phyloP scores from a whole-genome alignment of 1,140 invertebrate genomes.

The Drosophila burlai region DNA sequence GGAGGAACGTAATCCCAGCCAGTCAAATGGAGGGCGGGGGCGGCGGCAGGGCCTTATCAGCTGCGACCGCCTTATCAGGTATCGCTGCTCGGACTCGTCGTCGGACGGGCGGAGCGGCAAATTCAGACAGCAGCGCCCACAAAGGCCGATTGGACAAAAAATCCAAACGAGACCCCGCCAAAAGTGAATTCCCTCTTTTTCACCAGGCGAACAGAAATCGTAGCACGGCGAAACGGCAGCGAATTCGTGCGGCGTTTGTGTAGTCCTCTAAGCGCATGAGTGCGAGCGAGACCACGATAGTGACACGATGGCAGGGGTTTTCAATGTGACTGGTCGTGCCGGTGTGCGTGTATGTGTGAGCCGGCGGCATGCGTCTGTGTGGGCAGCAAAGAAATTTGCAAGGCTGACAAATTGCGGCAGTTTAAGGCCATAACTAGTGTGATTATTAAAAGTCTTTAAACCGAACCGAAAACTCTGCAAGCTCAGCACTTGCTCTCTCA shows the following conservation, averaged over 20 bases:
- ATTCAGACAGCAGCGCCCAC: slow-evolving; percentile 81
- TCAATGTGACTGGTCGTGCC: slow-evolving; percentile 74
- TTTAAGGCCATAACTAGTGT: slow-evolving; percentile 41
- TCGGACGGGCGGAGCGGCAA: slow-evolving; percentile 74
- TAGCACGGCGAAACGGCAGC: slow-evolving; percentile 36
- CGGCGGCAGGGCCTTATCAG: slow-evolving; percentile 56
- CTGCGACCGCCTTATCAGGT: slow-evolving; percentile 66
- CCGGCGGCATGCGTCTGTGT: slow-evolving; percentile 26
- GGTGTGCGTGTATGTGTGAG: slow-evolving; percentile 46
- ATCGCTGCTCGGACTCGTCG: slow-evolving; percentile 48
- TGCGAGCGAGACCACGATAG: slow-evolving; percentile 50
- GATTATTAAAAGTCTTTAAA: slow-evolving; percentile 40
- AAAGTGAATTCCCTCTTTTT: slow-evolving; percentile 86
- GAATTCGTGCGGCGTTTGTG: slow-evolving; percentile 52
- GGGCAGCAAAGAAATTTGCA: slow-evolving; percentile 45
- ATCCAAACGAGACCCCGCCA: slow-evolving; percentile 85
- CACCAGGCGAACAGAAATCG: slow-evolving; percentile 75
- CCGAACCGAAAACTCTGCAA: slow-evolving; percentile 31
- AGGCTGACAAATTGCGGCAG: slow-evolving; percentile 55
- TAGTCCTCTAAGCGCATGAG: slow-evolving; percentile 37
- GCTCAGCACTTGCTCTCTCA: background rate
- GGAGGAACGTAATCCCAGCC: slow-evolving; percentile 60
- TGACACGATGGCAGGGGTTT: slow-evolving; percentile 71
- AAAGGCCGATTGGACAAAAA: slow-evolving; percentile 82
- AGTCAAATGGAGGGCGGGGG: slow-evolving; percentile 45